A percentile compares a stretch with the other conserved stretches of the same genome.
phyloP scores from a whole-genome alignment of 2,888 invertebrate genomes.

The Blera fallax region DNA sequence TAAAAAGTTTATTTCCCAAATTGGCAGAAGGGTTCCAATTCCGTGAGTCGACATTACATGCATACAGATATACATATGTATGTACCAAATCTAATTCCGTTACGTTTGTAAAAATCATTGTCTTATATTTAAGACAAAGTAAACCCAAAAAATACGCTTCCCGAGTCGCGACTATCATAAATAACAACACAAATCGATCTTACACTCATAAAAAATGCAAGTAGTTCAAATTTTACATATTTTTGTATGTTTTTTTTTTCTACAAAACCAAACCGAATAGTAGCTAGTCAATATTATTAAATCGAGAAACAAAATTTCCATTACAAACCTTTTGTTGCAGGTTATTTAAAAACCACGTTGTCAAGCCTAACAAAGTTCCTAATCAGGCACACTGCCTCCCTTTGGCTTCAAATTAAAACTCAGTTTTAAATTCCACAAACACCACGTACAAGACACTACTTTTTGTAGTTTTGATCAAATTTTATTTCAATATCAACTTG shows the following conservation, averaged over 20 bases:
- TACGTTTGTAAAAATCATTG: too few relatives aligned
- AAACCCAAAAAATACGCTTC: too few relatives aligned
- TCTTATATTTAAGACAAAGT: too few relatives aligned
- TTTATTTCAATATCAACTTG: background rate
- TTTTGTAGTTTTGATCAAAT: background rate
- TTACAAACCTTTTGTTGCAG: slow-evolving; percentile 4
- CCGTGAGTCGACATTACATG: background rate
- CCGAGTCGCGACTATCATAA: too few relatives aligned
- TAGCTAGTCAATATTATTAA: background rate
- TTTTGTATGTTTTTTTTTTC: too few relatives aligned
- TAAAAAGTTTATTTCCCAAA: too few relatives aligned
- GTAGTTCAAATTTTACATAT: slow-evolving; percentile 12
- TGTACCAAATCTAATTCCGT: too few relatives aligned
- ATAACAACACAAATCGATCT: background rate
- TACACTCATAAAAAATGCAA: background rate
- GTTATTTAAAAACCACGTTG: background rate
- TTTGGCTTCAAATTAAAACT: background rate
- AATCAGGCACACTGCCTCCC: too few relatives aligned
- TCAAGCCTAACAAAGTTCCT: background rate
- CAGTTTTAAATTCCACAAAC: background rate
- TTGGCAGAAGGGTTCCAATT: too few relatives aligned
- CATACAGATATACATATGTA: too few relatives aligned
- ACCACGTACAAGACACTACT: background rate
- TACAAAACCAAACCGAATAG: background rate
- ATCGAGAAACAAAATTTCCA: background rate